phyloP scores from a whole-genome alignment of 1,140 invertebrate species.

The Helicoverpa zea region DNA sequence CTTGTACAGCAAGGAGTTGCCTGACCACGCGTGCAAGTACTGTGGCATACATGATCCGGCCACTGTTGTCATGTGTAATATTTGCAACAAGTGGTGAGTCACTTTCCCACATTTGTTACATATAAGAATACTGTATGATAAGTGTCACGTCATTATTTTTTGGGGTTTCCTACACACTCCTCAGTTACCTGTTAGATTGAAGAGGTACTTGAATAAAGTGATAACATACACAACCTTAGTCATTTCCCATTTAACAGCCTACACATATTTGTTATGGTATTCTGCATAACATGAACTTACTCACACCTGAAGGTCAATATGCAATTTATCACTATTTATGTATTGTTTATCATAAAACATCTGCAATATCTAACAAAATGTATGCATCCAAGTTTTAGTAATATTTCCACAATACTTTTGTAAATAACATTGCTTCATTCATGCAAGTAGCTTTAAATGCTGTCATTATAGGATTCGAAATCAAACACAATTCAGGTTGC shows the following conservation, averaged over 20 bases:
- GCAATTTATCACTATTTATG: background rate
- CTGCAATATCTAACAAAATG: no score
- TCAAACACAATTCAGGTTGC: background rate
- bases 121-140: background rate
- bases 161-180: background rate
- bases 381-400: background rate
- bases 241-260: no score
- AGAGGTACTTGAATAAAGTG: background rate
- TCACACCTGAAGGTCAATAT: slow-evolving; percentile 2
- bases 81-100: slow-evolving; percentile 97
- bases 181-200: background rate
- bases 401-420: background rate
- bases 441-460: no score
- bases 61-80: slow-evolving; percentile 99
- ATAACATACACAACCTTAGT: no score
- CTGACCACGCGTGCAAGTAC: slow-evolving; percentile 98
- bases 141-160: slow-evolving; percentile 8
- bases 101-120: slow-evolving; percentile 15
- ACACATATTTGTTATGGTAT: no score
- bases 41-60: slow-evolving; percentile 99
- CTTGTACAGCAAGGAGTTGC: slow-evolving; percentile 95
- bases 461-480: background rate
- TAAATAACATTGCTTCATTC: slow-evolving; percentile 1
- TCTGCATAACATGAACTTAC: no score
- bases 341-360: no score